A percentile compares a stretch with the other conserved stretches of the same genome.
phyloP scores from a whole-genome alignment of 2,113 vertebrate genomes.

The Danionella cerebrum region DNA sequence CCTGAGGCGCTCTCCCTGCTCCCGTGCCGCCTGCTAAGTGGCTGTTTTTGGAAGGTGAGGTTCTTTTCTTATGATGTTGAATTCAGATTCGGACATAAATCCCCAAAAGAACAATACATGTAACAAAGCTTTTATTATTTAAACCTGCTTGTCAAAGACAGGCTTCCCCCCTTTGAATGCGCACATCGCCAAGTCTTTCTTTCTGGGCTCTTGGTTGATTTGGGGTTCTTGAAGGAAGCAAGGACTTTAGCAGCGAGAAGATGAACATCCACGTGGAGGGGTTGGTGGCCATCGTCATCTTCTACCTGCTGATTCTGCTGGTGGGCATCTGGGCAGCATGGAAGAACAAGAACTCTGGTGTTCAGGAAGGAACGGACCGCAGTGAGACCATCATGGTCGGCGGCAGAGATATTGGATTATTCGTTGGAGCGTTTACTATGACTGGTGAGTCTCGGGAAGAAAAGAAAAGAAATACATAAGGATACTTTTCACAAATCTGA shows the following conservation, averaged over 20 bases:
- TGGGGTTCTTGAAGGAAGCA: conserved; percentile 52
- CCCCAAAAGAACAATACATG: neutral
- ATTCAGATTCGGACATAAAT: neutral
- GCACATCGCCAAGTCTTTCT: neutral
- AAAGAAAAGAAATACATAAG: neutral
- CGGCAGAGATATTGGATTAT: conserved; percentile 90
- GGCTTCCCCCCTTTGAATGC: neutral
- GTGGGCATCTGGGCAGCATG: conserved; percentile 98
- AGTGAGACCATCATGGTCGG: conserved; percentile 96
- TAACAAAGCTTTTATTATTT: neutral
- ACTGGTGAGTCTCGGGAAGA: conserved; percentile 71
- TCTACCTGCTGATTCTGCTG: conserved; percentile 86
- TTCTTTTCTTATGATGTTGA: neutral
- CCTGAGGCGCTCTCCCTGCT: conserved; percentile 10
- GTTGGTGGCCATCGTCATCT: conserved; percentile 86
- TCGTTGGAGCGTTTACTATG: conserved; percentile 97
- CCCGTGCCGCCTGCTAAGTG: conserved; percentile 2
- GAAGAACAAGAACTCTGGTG: conserved; percentile 90
- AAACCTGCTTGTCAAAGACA: neutral
- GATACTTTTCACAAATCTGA: neutral
- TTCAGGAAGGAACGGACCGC: conserved; percentile 72
- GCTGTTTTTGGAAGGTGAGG: conserved; percentile 17
- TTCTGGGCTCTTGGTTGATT: conserved; percentile 71
- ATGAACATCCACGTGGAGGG: conserved; percentile 90
- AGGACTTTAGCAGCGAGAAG: conserved; percentile 47